Evolutionary conservation across 2,113 vertebrate species (phyloP), one percentile per base, ranked within the genome.

Genomic region (Hippocampus zosterae): DNA sequence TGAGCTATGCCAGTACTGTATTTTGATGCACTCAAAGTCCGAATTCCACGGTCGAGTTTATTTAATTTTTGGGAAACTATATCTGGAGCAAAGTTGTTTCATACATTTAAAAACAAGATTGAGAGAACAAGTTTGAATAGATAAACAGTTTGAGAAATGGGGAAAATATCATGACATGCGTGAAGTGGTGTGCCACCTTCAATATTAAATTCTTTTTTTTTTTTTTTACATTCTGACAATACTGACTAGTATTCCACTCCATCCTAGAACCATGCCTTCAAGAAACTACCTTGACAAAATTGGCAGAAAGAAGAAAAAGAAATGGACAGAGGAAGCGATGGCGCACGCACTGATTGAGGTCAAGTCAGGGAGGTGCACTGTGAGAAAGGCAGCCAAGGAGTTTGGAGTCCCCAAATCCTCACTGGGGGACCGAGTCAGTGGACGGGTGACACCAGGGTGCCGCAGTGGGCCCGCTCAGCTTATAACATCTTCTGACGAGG

Each of bases 261-360:
- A 18, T 71, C 44, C 57, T 62, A 85, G 85, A 72, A 0, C 72
- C 64, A 89, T 90, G 88, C 88, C 88, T 40, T 90, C 88, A 0
- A 83, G 88, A 79, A 90, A 87, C 64, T 84, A 88, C 74, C 87
- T 90, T 23, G 88, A 90, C 48, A 90, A 90, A 83, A 77, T 90
- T 0, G 85, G 87, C 7, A 81, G 81, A 53, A 90, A 78, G 64
- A 87, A 84, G 74, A 88, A 88, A 59, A 90, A 90, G 80, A 88
- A 81, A 83, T 90, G 88, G 88, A 81, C 82, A 0, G 88, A 90
- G 69, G 85, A 90, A 48, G 81, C 84, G 55, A 90, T 90, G 88
- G 85, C 87, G 3, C 81, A 56, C 7, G 88, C 88, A 0, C 64
- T 90, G 60, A 74, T 79, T 1, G 81, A 90, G 75, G 88, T 90